Conservation (phyloP, 2,797 vertebrate genomes). For the Pagetopsis macropterus region DNA sequence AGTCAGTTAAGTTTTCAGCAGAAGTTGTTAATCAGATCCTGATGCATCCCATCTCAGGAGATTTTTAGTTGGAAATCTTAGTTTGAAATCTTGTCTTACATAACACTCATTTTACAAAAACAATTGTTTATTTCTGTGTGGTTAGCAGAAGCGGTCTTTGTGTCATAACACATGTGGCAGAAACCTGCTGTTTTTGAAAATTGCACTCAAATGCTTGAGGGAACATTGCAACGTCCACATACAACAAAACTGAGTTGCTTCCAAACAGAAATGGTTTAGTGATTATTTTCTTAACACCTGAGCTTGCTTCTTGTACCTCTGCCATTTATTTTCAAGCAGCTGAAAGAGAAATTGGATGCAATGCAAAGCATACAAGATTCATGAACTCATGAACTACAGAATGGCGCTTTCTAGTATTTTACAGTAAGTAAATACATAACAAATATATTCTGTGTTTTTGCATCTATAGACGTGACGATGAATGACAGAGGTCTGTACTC, state of each 20-base stretch:
- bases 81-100: no score
- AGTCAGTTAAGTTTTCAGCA: background rate
- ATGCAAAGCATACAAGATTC: background rate
- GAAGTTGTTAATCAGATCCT: background rate
- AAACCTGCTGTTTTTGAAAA: background rate
- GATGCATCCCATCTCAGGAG: background rate
- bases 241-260: background rate
- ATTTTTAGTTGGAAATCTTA: background rate
- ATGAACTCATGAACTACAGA: background rate
- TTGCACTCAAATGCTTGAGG: constrained; percentile 7
- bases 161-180: background rate
- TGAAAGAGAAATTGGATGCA: no score
- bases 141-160: background rate
- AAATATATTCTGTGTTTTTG: constrained; percentile 16
- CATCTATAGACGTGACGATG: constrained; percentile 81
- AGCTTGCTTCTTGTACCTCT: background rate
- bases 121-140: background rate
- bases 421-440: background rate
- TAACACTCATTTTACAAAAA: background rate
- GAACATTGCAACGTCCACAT: background rate
- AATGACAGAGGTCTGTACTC: constrained; percentile 91
- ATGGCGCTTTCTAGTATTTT: background rate
- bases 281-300: constrained; percentile 5
- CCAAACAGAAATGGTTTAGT: background rate
- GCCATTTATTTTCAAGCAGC: background rate